These are phyloP conservation scores for Leuciscus waleckii DNA, from an alignment of 2,797 vertebrate genomes.

Conservation along the genomic window DNA sequence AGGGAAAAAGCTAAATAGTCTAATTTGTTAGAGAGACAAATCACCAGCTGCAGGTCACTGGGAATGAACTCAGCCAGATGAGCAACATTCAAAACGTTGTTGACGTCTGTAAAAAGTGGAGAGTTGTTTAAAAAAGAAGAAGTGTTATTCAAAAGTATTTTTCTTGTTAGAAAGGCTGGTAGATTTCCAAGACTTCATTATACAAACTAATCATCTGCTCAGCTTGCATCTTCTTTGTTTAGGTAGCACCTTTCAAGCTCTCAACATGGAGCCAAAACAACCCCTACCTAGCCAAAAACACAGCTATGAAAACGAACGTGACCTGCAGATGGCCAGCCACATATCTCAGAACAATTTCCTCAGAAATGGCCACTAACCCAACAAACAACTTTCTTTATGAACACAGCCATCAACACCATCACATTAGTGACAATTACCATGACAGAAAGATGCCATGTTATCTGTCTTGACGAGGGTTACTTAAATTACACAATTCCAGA, in stretches of 20 bases:
- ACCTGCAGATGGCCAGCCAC: background rate
- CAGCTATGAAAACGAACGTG: background rate
- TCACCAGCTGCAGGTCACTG: conserved; percentile 50
- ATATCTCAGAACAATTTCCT: background rate
- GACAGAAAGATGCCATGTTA: background rate
- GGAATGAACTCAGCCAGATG: conserved; percentile 38
- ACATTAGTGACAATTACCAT: background rate
- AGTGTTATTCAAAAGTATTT: background rate
- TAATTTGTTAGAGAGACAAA: conserved; percentile 47
- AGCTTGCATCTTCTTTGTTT: conserved; percentile 3
- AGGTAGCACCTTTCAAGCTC: conserved; percentile 3
- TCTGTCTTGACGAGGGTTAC: background rate
- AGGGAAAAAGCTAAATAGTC: conserved; percentile 11
- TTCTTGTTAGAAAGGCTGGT: background rate
- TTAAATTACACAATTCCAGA: too few species aligned
- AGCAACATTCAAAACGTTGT: conserved; percentile 40
- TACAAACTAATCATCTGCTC: background rate
- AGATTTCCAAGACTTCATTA: background rate
- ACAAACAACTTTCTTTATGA: background rate
- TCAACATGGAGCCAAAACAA: conserved; percentile 10
- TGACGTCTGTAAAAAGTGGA: conserved; percentile 16
- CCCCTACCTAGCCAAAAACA: background rate
- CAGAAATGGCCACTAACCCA: background rate
- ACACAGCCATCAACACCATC: background rate
- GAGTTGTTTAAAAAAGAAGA: background rate